Evolutionary conservation across 2,797 vertebrate species (phyloP), one percentile per base, ranked within the genome.

Genomic region (Betta splendens): DNA sequence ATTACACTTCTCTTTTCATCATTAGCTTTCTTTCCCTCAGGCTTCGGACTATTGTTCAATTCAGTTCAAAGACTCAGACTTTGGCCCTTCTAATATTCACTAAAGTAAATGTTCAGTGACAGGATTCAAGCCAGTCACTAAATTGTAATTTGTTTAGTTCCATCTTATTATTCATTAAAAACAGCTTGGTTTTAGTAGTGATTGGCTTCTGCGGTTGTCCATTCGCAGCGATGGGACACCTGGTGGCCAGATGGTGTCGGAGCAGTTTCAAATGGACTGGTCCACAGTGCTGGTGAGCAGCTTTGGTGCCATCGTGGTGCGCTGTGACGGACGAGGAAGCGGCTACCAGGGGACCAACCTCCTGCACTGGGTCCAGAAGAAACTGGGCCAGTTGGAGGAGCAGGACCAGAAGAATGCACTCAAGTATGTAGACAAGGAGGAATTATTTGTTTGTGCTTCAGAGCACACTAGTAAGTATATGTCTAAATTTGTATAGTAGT

Each of bases 311-410:
- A 87, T 99, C 0, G 94, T 95, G 73, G 81, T 95, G 37, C 94
- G 91, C 6, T 95, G 95, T 0, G 98, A 98, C 0, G 96, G 96
- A 0, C 93, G 95, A 0, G 97, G 98, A 58, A 96, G 95, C 0
- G 97, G 97, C 36, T 99, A 95, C 89, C 95, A 95, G 74, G 98
- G 98, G 0, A 96, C 96, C 49, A 95, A 94, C 70, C 83, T 99
- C 7, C 89, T 99, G 58, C 94, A 98, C 1, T 93, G 94, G 23
- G 90, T 98, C 54, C 93, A 91, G 73, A 93, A 89, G 69, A 93
- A 74, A 40, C 89, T 98, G 87, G 96, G 96, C 9, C n/a, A 87
- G 32, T 80, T 93, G 26, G 95, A 99, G 73, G 95, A 97, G 66
- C 91, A 91, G 71, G 97, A 99, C 65, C 96, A 98, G 87, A 54